phyloP scores from a whole-genome alignment of 2,797 vertebrate species.

The Helarctos malayanus region DNA sequence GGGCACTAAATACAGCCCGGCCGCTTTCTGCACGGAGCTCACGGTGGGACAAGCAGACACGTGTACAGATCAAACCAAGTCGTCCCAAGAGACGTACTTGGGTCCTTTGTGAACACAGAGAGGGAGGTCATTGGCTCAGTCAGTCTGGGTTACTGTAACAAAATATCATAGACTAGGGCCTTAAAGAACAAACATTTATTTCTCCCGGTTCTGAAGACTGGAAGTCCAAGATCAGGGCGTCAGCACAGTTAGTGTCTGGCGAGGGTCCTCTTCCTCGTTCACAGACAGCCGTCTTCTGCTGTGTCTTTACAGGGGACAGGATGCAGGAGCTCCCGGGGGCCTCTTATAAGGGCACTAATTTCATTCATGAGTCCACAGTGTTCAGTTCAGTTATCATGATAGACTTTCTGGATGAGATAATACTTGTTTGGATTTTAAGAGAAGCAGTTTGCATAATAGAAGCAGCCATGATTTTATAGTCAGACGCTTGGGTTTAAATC shows the following conservation, averaged over 20 bases:
- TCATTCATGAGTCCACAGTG: neutral
- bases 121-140: rapidly evolving
- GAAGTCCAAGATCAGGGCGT: neutral
- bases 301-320: rapidly evolving
- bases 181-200: no score
- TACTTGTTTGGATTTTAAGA: neutral
- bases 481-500: neutral
- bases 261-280: neutral
- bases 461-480: neutral
- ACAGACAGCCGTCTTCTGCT: rapidly evolving
- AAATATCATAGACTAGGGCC: neutral
- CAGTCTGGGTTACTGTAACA: no score
- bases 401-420: neutral
- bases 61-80: neutral
- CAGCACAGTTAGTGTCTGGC: neutral
- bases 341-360: neutral
- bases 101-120: neutral
- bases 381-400: neutral
- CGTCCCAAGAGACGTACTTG: neutral
- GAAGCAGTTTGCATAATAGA: neutral
- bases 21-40: neutral
- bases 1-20: rapidly evolving
- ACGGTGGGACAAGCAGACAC: rapidly evolving
- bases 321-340: no score
- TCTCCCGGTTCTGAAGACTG: neutral